Conservation (phyloP, 2,113 vertebrate genomes). For the Nycticebus coucang region DNA sequence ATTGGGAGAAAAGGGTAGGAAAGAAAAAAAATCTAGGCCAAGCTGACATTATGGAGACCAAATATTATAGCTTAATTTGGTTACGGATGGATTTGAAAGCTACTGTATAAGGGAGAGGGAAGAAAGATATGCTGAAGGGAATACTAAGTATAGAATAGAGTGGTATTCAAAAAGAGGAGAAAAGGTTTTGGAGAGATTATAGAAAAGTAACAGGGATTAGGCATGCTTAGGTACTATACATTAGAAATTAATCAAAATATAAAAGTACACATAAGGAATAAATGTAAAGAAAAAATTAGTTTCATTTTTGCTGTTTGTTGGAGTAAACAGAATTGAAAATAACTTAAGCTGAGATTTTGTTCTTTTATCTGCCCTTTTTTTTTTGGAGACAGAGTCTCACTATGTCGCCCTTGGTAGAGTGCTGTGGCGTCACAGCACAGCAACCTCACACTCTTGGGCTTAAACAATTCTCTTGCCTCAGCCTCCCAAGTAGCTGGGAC, state of each 20-base stretch:
- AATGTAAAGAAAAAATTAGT: neutral
- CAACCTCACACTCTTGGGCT: no score
- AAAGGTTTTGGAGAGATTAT: neutral
- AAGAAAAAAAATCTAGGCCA: neutral
- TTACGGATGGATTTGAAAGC: neutral
- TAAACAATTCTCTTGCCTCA: no score
- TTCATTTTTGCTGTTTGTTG: slow-evolving; percentile 7
- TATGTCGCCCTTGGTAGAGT: no score
- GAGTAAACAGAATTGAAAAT: neutral
- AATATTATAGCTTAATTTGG: neutral
- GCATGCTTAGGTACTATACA: neutral
- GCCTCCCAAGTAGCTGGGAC: no score
- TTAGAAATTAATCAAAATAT: neutral
- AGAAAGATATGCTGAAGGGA: neutral
- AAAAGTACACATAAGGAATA: neutral
- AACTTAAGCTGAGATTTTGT: neutral
- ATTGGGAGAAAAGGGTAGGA: neutral
- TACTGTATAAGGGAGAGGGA: neutral
- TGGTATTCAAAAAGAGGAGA: neutral
- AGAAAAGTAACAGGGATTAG: neutral
- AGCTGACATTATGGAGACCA: neutral
- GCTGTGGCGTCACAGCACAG: no score
- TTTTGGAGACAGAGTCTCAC: no score
- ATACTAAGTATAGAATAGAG: neutral
- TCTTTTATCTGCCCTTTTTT: no score